phyloP scores from a whole-genome alignment of 2,797 vertebrate genomes.

The Amphiprion clarkii region DNA sequence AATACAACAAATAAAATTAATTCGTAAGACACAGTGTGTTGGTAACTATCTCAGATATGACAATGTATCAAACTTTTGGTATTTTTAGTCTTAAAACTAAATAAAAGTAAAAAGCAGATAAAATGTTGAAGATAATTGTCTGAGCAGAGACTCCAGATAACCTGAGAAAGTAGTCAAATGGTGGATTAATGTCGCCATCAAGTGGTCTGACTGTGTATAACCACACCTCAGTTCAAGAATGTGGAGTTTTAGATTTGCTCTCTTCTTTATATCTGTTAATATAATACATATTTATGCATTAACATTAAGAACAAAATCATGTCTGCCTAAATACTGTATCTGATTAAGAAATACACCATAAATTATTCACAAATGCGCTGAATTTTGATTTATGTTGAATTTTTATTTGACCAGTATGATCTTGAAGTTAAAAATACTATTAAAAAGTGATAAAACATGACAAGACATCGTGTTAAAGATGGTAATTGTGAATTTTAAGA shows the following conservation, averaged over 20 bases:
- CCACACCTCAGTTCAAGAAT: background rate
- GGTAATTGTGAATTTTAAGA: no score
- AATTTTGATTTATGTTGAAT: no score
- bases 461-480: no score
- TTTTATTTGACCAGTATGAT: no score
- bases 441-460: no score
- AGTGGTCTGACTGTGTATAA: constrained; percentile 50
- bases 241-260: no score
- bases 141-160: background rate
- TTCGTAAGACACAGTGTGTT: background rate
- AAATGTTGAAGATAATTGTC: background rate
- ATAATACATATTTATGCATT: background rate
- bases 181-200: constrained; percentile 67
- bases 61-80: background rate
- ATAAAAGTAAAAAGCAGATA: background rate
- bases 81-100: background rate
- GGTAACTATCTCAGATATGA: background rate
- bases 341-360: background rate
- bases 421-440: no score
- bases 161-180: background rate
- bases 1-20: background rate
- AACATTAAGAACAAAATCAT: background rate
- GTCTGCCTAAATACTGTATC: background rate
- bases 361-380: no score
- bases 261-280: background rate